These are phyloP conservation scores for Gambusia yucatana DNA, from an alignment of 2,797 vertebrate species.

Conservation along the genomic window DNA sequence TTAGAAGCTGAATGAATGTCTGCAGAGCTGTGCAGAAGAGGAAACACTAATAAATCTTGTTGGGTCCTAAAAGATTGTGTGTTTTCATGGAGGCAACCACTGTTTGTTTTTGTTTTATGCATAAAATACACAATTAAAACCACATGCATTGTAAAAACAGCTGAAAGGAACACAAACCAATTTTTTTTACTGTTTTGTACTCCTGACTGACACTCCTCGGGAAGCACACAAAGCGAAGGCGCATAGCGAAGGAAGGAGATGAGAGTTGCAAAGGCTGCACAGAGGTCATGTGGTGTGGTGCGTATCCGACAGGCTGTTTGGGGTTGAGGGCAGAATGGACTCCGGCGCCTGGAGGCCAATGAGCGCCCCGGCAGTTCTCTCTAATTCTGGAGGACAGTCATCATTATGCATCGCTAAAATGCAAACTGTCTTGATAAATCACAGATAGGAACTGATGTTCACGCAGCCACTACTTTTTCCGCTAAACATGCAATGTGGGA, in stretches of 20 bases:
- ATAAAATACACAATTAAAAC: slow-evolving; percentile 4
- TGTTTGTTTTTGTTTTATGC: neutral
- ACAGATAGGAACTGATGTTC: slow-evolving; percentile 48
- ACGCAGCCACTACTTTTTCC: slow-evolving; percentile 56
- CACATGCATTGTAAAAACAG: slow-evolving; percentile 13
- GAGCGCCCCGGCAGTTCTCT: slow-evolving; percentile 63
- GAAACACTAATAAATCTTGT: neutral
- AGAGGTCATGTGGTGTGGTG: slow-evolving; percentile 67
- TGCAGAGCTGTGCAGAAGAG: slow-evolving; percentile 17
- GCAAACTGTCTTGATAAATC: slow-evolving; percentile 64
- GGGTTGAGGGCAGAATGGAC: slow-evolving; percentile 54
- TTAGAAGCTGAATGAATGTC: slow-evolving; percentile 20
- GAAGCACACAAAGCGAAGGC: slow-evolving; percentile 33
- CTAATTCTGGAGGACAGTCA: slow-evolving; percentile 73
- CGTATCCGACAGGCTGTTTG: slow-evolving; percentile 63
- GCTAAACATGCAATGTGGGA: slow-evolving; percentile 68
- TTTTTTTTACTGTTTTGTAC: slow-evolving; percentile 15
- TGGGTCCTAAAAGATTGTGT: slow-evolving; percentile 9
- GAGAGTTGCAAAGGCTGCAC: slow-evolving; percentile 40
- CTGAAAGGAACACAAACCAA: slow-evolving; percentile 43
- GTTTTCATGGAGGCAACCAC: neutral
- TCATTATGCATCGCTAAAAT: slow-evolving; percentile 63
- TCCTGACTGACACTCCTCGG: slow-evolving; percentile 34
- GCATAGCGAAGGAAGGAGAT: slow-evolving; percentile 27
- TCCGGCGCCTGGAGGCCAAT: slow-evolving; percentile 82